Conservation (phyloP, 1,140 invertebrate genomes). For the Diplogasteroides magnus region DNA sequence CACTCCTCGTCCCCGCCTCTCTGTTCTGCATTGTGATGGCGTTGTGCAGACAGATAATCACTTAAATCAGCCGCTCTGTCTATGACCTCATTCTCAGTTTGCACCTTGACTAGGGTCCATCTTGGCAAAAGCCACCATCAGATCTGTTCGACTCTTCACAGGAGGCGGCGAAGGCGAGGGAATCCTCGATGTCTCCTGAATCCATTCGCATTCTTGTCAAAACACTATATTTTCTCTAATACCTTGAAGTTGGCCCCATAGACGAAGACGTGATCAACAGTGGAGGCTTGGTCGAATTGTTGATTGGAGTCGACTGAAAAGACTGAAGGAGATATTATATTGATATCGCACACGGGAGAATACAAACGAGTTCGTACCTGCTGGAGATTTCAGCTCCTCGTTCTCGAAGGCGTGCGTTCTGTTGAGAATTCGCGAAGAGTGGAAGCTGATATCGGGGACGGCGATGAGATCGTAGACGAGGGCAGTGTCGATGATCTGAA, state of each 20-base stretch:
- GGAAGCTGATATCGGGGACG: constrained; percentile 46
- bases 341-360: constrained; percentile 6
- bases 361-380: constrained; percentile 6
- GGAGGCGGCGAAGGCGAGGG: constrained; percentile 21
- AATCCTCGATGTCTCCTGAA: constrained; percentile 19
- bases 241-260: constrained; percentile 30
- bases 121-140: constrained; percentile 41
- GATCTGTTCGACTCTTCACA: constrained; percentile 31
- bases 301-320: constrained; percentile 18
- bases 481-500: constrained; percentile 52
- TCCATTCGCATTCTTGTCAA: constrained; percentile 4
- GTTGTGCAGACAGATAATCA: constrained; percentile 67
- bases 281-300: constrained; percentile 28
- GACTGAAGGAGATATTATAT: constrained; percentile 3
- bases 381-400: constrained; percentile 32
- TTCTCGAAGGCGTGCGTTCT: constrained; percentile 48
- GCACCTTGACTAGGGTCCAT: constrained; percentile 45
- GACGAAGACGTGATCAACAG: constrained; percentile 37
- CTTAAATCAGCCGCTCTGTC: constrained; percentile 26
- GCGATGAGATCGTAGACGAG: constrained; percentile 45
- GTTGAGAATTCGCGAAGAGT: constrained; percentile 52
- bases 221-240: not conserved
- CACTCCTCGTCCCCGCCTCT: constrained; percentile 60
- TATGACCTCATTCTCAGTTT: no score
- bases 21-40: constrained; percentile 68